These are phyloP conservation scores for Zaprionus tsacasi DNA, from an alignment of 1,140 invertebrate species.

Conservation along the genomic window DNA sequence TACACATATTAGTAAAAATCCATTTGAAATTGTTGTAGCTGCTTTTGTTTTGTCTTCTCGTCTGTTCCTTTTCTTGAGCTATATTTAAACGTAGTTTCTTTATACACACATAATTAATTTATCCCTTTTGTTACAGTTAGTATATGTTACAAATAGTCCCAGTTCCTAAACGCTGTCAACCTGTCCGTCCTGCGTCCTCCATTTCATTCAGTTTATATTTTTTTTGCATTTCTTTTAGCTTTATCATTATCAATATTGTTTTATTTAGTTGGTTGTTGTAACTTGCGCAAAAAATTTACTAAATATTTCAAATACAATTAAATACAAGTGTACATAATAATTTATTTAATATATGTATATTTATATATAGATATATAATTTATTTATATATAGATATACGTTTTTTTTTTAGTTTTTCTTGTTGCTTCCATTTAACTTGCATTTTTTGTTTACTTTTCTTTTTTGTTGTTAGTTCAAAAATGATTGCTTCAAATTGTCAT, in stretches of 20 bases:
- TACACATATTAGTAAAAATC: constrained; percentile 54
- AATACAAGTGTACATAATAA: constrained; percentile 82
- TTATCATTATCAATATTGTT: constrained; percentile 39
- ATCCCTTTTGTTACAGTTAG: constrained; percentile 59
- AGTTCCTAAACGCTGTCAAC: constrained; percentile 68
- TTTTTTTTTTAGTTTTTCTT: constrained; percentile 34
- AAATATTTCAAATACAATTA: constrained; percentile 83
- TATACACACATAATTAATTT: constrained; percentile 75
- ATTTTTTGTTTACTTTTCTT: constrained; percentile 33
- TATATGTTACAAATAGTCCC: constrained; percentile 70
- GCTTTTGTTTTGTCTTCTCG: constrained; percentile 49
- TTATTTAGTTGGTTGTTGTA: constrained; percentile 57
- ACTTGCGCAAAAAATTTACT: constrained; percentile 83
- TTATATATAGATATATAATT: constrained; percentile 72
- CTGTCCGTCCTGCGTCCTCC: constrained; percentile 36
- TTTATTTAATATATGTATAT: constrained; percentile 81
- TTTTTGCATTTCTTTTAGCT: constrained; percentile 21
- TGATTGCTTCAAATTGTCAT: constrained; percentile 84
- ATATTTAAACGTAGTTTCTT: constrained; percentile 50
- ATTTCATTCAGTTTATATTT: constrained; percentile 25
- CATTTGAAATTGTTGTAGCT: constrained; percentile 32
- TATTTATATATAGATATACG: constrained; percentile 77
- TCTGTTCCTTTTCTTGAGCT: constrained; percentile 62
- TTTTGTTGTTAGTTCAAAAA: constrained; percentile 74
- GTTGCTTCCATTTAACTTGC: constrained; percentile 34